A percentile compares a stretch with the other conserved stretches of the same genome.
phyloP scores from a whole-genome alignment of 2,113 vertebrate genomes.

The Cyphomyrus discorhynchus region DNA sequence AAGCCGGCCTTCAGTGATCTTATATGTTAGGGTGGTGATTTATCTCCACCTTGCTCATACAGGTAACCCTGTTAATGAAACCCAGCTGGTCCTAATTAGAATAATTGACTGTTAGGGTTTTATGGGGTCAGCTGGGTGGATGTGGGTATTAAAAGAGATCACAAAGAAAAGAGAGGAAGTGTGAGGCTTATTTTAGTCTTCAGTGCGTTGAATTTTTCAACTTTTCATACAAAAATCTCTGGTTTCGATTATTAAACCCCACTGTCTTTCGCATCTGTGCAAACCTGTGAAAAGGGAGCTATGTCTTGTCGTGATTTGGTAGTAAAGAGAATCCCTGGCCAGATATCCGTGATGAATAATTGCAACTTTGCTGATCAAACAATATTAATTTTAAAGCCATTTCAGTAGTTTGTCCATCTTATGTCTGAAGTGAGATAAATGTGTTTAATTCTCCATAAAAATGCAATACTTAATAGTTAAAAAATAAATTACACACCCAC shows the following conservation, averaged over 20 bases:
- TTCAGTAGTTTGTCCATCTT: not conserved
- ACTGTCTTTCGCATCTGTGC: not conserved
- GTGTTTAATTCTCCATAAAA: not conserved
- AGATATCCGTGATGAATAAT: not conserved
- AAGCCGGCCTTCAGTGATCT: not conserved
- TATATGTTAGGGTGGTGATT: not conserved
- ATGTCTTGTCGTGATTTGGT: not conserved
- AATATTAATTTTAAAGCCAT: not conserved
- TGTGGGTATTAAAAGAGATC: not conserved
- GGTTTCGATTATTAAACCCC: not conserved
- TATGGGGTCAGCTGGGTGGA: not conserved
- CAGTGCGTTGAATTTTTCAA: not conserved
- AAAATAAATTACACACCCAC: not conserved
- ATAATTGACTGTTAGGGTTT: constrained; percentile 2
- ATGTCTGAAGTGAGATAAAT: not conserved
- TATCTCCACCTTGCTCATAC: not conserved
- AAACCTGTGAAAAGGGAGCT: not conserved
- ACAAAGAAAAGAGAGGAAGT: not conserved
- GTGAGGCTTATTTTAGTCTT: not conserved
- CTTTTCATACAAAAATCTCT: not conserved
- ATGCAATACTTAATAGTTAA: not conserved
- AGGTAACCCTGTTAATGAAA: constrained; percentile 1
- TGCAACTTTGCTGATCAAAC: not conserved
- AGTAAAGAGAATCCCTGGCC: not conserved
- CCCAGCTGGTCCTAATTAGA: constrained; percentile 5